Percentiles rank a stretch among this genome's conserved stretches.
Conservation (phyloP, 2,797 vertebrate genomes). For the Spheniscus humboldti region DNA sequence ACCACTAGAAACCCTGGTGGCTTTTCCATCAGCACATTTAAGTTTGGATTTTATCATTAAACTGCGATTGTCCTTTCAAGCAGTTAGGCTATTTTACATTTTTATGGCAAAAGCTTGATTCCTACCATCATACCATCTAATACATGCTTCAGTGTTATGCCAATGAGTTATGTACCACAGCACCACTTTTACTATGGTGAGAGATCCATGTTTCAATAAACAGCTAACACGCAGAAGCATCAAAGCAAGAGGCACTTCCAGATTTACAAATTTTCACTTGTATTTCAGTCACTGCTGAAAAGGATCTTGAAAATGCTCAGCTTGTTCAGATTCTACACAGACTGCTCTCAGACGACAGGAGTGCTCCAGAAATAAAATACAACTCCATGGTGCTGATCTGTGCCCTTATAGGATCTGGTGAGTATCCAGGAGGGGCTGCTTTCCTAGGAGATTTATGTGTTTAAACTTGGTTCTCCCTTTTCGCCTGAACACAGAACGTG, state of each 20-base stretch:
- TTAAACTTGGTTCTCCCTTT: background rate
- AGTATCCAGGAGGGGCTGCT: constrained; percentile 44
- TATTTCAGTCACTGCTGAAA: constrained; percentile 87
- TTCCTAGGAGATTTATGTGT: background rate
- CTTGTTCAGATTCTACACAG: constrained; percentile 95
- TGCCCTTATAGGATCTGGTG: constrained; percentile 93
- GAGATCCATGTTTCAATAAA: background rate
- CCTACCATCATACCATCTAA: background rate
- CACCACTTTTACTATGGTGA: background rate
- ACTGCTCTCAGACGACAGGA: constrained; percentile 91
- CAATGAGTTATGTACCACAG: background rate
- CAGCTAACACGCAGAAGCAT: background rate
- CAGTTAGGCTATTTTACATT: background rate
- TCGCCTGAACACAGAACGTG: background rate
- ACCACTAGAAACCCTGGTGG: background rate
- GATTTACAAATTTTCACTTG: background rate
- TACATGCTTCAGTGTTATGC: background rate
- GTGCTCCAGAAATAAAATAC: constrained; percentile 97
- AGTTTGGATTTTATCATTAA: background rate
- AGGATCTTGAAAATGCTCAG: constrained; percentile 88
- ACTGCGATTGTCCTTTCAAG: background rate
- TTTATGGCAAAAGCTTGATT: background rate
- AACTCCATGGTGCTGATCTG: constrained; percentile 99
- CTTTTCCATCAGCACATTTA: background rate
- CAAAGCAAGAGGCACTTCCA: background rate